Conservation (phyloP, 2,888 invertebrate genomes). For the Tipula lateralis region DNA sequence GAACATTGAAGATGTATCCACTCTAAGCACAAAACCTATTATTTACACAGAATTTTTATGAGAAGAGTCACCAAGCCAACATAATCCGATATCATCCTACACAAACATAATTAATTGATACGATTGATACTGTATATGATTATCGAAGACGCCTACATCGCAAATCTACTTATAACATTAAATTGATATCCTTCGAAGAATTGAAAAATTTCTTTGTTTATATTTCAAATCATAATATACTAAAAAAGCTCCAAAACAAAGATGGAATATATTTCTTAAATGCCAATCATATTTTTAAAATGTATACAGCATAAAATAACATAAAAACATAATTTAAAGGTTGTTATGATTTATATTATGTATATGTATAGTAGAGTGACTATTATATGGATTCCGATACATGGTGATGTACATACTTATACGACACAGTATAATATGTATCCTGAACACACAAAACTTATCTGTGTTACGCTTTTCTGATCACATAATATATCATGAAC, state of each 20-base stretch:
- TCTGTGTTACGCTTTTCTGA: slow-evolving; percentile 19
- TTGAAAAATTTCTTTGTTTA: not conserved
- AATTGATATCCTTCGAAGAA: not conserved
- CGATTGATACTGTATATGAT: not conserved
- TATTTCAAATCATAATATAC: not conserved
- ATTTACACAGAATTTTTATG: too few relatives aligned
- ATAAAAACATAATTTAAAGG: slow-evolving; percentile 14
- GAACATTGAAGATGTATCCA: too few relatives aligned
- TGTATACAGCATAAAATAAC: slow-evolving; percentile 1
- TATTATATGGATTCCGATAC: not conserved
- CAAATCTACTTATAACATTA: not conserved
- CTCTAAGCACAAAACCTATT: too few relatives aligned
- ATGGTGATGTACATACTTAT: not conserved
- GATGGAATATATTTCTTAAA: not conserved
- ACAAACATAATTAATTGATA: not conserved
- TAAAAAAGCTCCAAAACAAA: not conserved
- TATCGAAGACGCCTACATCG: not conserved
- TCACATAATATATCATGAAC: slow-evolving; percentile 19
- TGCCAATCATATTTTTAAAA: slow-evolving; percentile 19
- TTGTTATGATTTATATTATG: not conserved
- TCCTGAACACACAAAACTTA: slow-evolving; percentile 5
- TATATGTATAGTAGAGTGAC: too few relatives aligned
- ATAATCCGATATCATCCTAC: not conserved
- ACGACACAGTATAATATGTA: not conserved
- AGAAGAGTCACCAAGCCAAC: too few relatives aligned